phyloP scores from a whole-genome alignment of 2,113 vertebrate genomes.

The Nipponia nippon region DNA sequence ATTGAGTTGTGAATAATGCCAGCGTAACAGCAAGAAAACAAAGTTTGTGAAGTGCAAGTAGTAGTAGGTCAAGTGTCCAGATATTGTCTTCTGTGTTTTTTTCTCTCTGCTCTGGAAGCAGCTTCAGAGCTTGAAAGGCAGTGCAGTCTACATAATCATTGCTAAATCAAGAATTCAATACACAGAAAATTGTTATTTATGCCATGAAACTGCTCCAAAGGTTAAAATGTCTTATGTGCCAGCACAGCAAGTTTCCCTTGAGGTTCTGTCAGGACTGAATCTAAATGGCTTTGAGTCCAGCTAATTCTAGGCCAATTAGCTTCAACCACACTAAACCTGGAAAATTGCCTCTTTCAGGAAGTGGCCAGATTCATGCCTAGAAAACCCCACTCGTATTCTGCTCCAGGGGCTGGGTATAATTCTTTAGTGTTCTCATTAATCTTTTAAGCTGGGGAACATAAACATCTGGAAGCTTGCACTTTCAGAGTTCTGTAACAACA shows the following conservation, averaged over 20 bases:
- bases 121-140: background rate
- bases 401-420: slow-evolving; percentile 41
- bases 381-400: slow-evolving; percentile 33
- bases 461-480: slow-evolving; percentile 62
- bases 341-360: slow-evolving; percentile 29
- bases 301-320: slow-evolving; percentile 46
- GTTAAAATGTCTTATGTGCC: background rate
- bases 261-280: background rate
- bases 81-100: background rate
- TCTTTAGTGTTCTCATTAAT: slow-evolving; percentile 58
- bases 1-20: background rate
- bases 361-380: background rate
- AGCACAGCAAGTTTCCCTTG: slow-evolving; percentile 14
- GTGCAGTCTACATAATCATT: background rate
- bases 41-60: background rate
- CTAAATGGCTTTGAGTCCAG: slow-evolving; percentile 30
- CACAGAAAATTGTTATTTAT: background rate
- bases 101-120: background rate
- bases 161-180: background rate
- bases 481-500: slow-evolving; percentile 44
- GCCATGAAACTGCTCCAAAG: background rate
- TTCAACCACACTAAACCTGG: slow-evolving; percentile 7
- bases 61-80: background rate
- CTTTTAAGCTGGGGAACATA: slow-evolving; percentile 49
- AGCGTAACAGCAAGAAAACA: background rate